These are phyloP conservation scores for Zenarchopterus dispar DNA, from an alignment of 2,797 vertebrate genomes.

Conservation along the genomic window DNA sequence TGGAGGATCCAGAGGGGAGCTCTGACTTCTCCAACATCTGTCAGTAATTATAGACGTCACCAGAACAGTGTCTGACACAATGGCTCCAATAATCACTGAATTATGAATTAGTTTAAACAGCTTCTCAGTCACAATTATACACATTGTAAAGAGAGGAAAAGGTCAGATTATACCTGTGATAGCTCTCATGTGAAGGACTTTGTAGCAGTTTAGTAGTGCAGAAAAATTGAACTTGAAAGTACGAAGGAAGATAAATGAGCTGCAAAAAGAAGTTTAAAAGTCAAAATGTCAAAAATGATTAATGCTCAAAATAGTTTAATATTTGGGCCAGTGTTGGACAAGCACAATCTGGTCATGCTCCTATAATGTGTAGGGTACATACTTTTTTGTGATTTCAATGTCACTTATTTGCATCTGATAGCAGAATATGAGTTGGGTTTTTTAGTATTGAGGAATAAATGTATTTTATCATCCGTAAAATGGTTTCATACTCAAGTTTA, in stretches of 20 bases:
- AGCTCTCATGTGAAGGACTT: background rate
- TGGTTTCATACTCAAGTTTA: no score
- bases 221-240: background rate
- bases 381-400: no score
- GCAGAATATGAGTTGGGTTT: no score
- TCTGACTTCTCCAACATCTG: conserved; percentile 70
- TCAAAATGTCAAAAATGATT: no score
- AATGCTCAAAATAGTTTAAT: background rate
- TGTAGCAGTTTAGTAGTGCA: background rate
- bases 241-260: background rate
- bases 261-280: background rate
- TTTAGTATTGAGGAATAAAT: no score
- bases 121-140: conserved; percentile 6
- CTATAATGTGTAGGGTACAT: background rate
- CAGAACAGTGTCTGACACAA: conserved; percentile 54
- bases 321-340: background rate
- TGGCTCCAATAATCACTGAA: conserved; percentile 36
- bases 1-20: conserved; percentile 42
- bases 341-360: no score
- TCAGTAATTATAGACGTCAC: conserved; percentile 75
- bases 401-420: no score
- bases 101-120: conserved; percentile 37
- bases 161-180: conserved; percentile 3
- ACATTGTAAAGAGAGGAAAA: background rate
- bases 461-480: no score